Evolutionary conservation across 2,797 vertebrate species (phyloP).

Genomic region (Pipistrellus nathusii): DNA sequence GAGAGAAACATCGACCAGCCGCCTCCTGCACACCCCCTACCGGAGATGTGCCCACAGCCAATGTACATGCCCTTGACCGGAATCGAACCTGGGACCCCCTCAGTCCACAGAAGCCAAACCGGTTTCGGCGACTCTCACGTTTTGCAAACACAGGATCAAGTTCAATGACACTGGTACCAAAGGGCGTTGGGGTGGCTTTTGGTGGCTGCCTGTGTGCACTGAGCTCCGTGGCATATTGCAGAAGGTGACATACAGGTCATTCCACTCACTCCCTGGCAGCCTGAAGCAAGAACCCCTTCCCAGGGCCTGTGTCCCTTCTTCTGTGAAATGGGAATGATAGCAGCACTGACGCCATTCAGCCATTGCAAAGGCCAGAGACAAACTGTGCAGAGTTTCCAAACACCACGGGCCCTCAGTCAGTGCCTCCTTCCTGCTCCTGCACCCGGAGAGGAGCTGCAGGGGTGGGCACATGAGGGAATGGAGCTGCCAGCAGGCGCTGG

Average conservation of each 20-base stretch:
- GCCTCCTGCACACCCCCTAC: too few species aligned
- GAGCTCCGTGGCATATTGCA: not conserved
- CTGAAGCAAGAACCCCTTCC: conserved; percentile 12
- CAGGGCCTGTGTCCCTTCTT: not conserved
- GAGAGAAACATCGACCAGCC: too few species aligned
- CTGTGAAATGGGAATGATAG: not conserved
- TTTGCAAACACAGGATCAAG: not conserved
- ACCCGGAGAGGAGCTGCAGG: not conserved
- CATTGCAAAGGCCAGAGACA: not conserved
- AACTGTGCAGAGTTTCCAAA: not conserved
- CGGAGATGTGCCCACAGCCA: too few species aligned
- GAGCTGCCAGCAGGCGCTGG: not conserved
- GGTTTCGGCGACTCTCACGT: not conserved
- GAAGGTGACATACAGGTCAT: not conserved
- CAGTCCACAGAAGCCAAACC: too few species aligned
- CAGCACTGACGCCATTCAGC: not conserved
- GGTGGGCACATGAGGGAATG: not conserved
- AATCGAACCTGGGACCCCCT: too few species aligned
- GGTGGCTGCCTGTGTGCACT: not conserved
- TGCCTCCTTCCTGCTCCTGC: not conserved
- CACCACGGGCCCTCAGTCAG: not conserved
- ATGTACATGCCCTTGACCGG: too few species aligned
- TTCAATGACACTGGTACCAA: not conserved
- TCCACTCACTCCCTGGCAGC: not conserved
- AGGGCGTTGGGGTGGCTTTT: not conserved